phyloP scores from a whole-genome alignment of 2,113 vertebrate genomes.

The Psittacula cyanocephala region DNA sequence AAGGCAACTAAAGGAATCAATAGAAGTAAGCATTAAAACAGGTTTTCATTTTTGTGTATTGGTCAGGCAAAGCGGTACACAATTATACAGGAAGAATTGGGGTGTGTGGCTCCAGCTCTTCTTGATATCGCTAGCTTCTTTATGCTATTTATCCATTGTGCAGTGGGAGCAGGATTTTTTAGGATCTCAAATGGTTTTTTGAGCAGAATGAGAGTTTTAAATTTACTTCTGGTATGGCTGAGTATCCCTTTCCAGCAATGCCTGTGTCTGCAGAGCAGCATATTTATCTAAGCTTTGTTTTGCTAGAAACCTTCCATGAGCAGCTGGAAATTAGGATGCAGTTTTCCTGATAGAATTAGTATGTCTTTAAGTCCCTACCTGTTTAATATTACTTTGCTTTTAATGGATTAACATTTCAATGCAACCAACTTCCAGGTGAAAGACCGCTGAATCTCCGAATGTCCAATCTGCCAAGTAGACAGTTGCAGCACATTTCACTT shows the following conservation, averaged over 20 bases:
- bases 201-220: neutral
- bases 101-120: neutral
- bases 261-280: neutral
- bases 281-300: neutral
- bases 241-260: neutral
- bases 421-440: conserved; percentile 76
- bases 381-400: neutral
- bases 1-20: neutral
- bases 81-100: neutral
- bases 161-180: neutral
- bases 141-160: neutral
- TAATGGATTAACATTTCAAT: neutral
- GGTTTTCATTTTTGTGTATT: neutral
- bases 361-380: neutral
- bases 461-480: conserved; percentile 77
- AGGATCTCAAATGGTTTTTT: neutral
- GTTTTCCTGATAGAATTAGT: neutral
- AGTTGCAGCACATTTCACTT: conserved; percentile 75
- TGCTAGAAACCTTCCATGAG: neutral
- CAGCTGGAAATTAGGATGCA: neutral
- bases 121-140: neutral
- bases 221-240: neutral
- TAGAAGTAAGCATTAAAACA: neutral
- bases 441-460: conserved; percentile 89
- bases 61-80: neutral